Conservation (phyloP, 2,888 invertebrate species). For the Helleia helle region DNA sequence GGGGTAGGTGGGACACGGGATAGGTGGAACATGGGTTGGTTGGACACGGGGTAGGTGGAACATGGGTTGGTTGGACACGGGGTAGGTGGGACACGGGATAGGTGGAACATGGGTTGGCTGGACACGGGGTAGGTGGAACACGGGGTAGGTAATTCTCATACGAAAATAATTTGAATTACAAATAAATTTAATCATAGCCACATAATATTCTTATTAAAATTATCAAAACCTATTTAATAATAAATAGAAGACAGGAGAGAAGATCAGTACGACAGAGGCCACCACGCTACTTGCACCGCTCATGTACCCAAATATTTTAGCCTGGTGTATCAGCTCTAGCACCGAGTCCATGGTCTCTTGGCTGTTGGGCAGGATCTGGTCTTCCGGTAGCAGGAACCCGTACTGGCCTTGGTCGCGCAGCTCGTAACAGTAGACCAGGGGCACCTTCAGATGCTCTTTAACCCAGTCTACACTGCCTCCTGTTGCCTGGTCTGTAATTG, state of each 20-base stretch:
- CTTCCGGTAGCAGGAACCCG: constrained; percentile 80
- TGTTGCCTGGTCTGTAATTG: constrained; percentile 71
- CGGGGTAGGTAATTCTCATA: too few relatives aligned
- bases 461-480: constrained; percentile 86
- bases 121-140: too few relatives aligned
- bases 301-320: constrained; percentile 47
- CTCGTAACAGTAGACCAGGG: constrained; percentile 81
- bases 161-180: too few relatives aligned
- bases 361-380: constrained; percentile 77
- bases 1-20: too few relatives aligned
- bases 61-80: too few relatives aligned
- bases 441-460: constrained; percentile 76
- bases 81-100: too few relatives aligned
- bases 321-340: constrained; percentile 47
- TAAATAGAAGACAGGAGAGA: constrained; percentile 1
- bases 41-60: too few relatives aligned
- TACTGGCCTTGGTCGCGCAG: constrained; percentile 77
- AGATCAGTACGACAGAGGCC: not conserved
- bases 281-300: constrained; percentile 15
- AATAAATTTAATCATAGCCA: too few relatives aligned
- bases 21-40: too few relatives aligned
- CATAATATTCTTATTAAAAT: too few relatives aligned
- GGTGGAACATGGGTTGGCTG: too few relatives aligned
- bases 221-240: too few relatives aligned
- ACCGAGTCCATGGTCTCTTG: constrained; percentile 72